phyloP scores from a whole-genome alignment of 2,113 vertebrate genomes.

The Craseonycteris thonglongyai region DNA sequence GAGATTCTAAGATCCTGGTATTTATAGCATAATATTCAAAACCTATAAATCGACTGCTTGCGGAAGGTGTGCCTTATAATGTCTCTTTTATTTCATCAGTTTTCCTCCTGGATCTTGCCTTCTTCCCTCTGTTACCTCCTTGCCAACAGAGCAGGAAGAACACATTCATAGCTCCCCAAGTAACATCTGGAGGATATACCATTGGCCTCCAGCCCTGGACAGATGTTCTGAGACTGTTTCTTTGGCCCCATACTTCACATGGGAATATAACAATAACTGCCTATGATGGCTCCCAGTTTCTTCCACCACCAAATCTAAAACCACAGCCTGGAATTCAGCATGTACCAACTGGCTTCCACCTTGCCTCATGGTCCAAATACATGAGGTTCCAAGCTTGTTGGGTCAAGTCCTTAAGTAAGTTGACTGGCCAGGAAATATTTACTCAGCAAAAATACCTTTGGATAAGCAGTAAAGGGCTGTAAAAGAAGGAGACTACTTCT shows the following conservation, averaged over 20 bases:
- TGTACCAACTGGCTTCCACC: background rate
- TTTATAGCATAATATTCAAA: constrained; percentile 48
- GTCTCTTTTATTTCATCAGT: constrained; percentile 63
- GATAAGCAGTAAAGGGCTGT: background rate
- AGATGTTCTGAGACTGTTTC: constrained; percentile 63
- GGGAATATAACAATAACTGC: constrained; percentile 54
- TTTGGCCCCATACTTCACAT: constrained; percentile 59
- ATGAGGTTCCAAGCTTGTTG: background rate
- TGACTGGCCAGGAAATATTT: background rate
- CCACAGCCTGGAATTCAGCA: background rate
- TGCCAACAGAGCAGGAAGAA: constrained; percentile 60
- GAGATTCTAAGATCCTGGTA: constrained; percentile 60
- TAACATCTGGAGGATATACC: constrained; percentile 68
- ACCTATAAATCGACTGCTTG: constrained; percentile 54
- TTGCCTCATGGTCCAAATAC: background rate
- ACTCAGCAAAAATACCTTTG: background rate
- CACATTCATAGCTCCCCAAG: constrained; percentile 32
- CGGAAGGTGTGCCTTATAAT: constrained; percentile 22
- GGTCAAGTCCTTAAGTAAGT: background rate
- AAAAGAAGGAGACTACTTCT: background rate
- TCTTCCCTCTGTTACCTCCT: constrained; percentile 37
- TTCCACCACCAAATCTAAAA: constrained; percentile 13
- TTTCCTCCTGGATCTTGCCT: constrained; percentile 55
- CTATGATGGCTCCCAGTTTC: constrained; percentile 41
- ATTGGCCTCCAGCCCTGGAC: constrained; percentile 60